Percentiles rank a stretch among this genome's conserved stretches.
These are phyloP conservation scores for Coptotermes formosanus DNA, from an alignment of 1,140 invertebrate species.

Conservation along the genomic window DNA sequence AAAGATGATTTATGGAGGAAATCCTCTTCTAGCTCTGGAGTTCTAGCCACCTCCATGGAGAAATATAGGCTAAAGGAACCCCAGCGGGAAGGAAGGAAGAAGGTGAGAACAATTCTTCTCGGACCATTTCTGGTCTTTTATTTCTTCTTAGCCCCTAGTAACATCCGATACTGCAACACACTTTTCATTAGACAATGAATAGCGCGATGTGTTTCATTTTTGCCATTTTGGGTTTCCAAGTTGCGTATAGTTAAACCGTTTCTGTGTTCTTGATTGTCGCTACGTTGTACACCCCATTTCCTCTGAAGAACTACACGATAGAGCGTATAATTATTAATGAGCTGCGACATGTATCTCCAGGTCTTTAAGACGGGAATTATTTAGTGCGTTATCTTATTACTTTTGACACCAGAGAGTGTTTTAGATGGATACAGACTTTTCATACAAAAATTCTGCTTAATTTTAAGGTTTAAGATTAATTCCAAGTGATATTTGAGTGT, in stretches of 20 bases:
- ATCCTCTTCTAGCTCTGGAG: not conserved
- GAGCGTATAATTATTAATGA: too few species aligned
- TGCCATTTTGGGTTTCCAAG: not conserved
- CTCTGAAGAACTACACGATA: not conserved
- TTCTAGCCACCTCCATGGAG: not conserved
- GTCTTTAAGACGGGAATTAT: too few species aligned
- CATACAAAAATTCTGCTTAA: too few species aligned
- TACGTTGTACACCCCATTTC: not conserved
- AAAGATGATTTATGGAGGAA: constrained; percentile 19
- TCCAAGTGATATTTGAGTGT: too few species aligned
- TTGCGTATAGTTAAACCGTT: not conserved
- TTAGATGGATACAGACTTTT: too few species aligned
- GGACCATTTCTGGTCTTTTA: not conserved
- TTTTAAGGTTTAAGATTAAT: too few species aligned
- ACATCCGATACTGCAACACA: constrained; percentile 11
- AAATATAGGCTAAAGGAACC: not conserved
- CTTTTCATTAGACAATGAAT: not conserved
- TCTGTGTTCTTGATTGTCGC: not conserved
- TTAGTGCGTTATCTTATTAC: too few species aligned
- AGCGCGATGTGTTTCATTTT: not conserved
- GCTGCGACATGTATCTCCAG: too few species aligned
- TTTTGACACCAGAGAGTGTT: too few species aligned
- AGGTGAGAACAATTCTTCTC: constrained; percentile 11
- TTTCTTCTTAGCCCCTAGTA: not conserved
- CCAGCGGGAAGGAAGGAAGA: not conserved